Evolutionary conservation across 2,113 vertebrate species (phyloP).

Genomic region (Pseudolaguvia tuberculata): DNA sequence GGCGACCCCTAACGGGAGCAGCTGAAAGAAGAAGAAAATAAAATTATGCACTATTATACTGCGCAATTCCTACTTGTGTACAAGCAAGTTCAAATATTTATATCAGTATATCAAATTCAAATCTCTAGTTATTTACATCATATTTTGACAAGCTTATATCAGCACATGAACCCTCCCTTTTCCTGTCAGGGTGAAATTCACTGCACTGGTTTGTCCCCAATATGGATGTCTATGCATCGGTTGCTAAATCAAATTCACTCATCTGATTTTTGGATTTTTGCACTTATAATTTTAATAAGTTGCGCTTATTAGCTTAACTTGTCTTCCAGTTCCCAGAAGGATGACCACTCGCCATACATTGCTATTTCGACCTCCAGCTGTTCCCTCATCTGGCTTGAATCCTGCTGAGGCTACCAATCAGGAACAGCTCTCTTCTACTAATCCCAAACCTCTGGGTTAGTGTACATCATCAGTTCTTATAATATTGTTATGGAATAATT

Average conservation of each 20-base stretch:
- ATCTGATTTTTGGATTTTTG: not conserved
- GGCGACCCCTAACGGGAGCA: no score
- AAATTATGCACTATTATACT: no score
- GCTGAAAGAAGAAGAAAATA: no score
- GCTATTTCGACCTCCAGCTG: constrained; percentile 47
- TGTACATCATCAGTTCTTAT: not conserved
- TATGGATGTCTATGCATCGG: no score
- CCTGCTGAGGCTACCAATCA: constrained; percentile 16
- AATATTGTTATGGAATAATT: not conserved
- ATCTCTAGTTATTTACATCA: not conserved
- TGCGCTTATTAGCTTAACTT: not conserved
- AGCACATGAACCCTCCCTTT: not conserved
- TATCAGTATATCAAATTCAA: no score
- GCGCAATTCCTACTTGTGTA: no score
- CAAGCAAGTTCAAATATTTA: no score
- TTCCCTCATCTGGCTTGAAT: not conserved
- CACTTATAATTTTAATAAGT: no score
- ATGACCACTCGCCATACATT: constrained; percentile 58
- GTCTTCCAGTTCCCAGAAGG: constrained; percentile 51
- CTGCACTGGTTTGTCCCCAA: not conserved
- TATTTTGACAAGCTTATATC: not conserved
- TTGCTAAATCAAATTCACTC: not conserved
- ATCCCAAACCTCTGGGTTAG: constrained; percentile 56
- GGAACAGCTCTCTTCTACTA: constrained; percentile 33
- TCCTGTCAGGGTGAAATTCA: not conserved